Base-by-base conservation (phyloP, 2,888 invertebrate genomes). In the Orthonevra nobilis region DNA sequence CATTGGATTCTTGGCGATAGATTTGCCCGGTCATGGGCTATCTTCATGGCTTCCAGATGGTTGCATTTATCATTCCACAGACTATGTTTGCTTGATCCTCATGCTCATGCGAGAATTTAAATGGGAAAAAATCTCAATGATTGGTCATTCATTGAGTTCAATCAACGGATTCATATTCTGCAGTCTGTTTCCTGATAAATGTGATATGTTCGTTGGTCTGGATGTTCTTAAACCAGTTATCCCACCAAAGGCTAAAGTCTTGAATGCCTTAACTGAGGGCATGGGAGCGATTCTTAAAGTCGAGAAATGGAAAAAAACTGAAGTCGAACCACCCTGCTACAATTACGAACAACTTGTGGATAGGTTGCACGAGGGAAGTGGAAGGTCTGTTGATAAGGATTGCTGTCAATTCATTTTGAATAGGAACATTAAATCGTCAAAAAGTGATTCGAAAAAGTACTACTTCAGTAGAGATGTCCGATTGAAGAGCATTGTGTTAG, bases 131-230 rank as follows among this genome's bases (percentile, higher is more conserved):
- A 89, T 94, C 0, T 92, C 93, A 2, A 84, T 95, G 32, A 82
- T 95, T 52, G 91, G 91, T 0, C 94, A 94, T 85, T 94, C 94
- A 0, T 90, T 93, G 91, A 92, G 93, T 14, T 91, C 92, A 0
- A 90, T 92, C 15, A 90, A 91, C 6, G 89, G 90, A 2, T 92
- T 92, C 84, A 88, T 91, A 3, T 94, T 92, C 83, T 89, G 92
- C 0, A 89, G 91, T 36, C 82, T 92, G 0, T 94, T 90, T 84
- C 92, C 93, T 0, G 89, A 92, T 1, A 90, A 91, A 48, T 82
- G 87, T 32, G 88, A 89, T 50, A 77, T 88, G 82, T 83, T 86
- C 7, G 84, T 89, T 72, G 84, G 84, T 0, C 69, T 89, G 5
- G 89, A 89, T 61, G 69, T 85, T 0, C 75, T 89, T 0, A 89